A percentile compares a stretch with the other conserved stretches of the same genome.
Conservation (phyloP, 35 echinoderm and acorn worm genomes). For the Stichopus chloronotus region DNA sequence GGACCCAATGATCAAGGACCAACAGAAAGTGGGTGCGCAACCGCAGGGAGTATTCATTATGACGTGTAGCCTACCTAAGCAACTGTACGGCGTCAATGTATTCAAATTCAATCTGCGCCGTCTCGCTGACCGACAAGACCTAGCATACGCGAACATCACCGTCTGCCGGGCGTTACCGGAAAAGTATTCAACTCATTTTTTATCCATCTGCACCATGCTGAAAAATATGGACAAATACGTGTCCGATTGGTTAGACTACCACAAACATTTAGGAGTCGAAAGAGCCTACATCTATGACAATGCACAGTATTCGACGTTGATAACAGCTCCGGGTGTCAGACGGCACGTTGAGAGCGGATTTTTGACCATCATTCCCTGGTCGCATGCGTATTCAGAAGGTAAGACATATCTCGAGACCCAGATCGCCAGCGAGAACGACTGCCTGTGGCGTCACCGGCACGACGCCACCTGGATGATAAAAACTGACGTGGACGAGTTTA, state of each 20-base stretch:
- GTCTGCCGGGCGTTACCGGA: slow-evolving; percentile 59
- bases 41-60: slow-evolving; percentile 83
- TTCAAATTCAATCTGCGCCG: slow-evolving; percentile 67
- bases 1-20: slow-evolving; percentile 78
- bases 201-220: slow-evolving; percentile 87
- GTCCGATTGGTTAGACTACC: slow-evolving; percentile 79
- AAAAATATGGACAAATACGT: slow-evolving; percentile 82
- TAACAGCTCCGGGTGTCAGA: slow-evolving; percentile 16
- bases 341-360: slow-evolving; percentile 64
- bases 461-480: slow-evolving; percentile 78
- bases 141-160: slow-evolving; percentile 41
- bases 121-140: not conserved
- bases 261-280: slow-evolving; percentile 76
- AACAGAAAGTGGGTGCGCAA: slow-evolving; percentile 72
- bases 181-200: slow-evolving; percentile 55
- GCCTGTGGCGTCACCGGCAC: slow-evolving; percentile 72
- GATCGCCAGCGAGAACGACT: slow-evolving; percentile 87
- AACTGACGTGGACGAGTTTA: slow-evolving; percentile 88
- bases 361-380: slow-evolving; percentile 86
- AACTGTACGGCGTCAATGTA: slow-evolving; percentile 36
- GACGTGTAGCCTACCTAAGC: slow-evolving; percentile 66
- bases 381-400: slow-evolving; percentile 65
- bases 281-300: slow-evolving; percentile 92
- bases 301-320: slow-evolving; percentile 54
- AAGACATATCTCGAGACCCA: slow-evolving; percentile 88